Conservation (phyloP, 2,888 invertebrate species). For the Trissolcus japonicus region DNA sequence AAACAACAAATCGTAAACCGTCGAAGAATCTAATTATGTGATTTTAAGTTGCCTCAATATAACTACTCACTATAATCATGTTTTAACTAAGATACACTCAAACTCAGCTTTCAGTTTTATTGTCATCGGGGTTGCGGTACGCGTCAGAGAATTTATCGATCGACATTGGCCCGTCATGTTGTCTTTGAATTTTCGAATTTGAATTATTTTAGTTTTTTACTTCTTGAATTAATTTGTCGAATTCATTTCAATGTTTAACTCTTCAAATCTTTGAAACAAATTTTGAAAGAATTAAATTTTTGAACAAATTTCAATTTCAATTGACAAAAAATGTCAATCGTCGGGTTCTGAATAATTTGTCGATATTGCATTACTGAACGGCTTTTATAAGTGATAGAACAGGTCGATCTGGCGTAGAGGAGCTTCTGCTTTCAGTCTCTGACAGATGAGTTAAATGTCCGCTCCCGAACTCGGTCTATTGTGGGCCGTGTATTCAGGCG, state of each 20-base stretch:
- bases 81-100: conserved; percentile 12
- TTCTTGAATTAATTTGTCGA: too few species aligned
- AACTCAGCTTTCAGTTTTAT: conserved; percentile 18
- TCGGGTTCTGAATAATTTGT: background rate
- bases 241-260: too few species aligned
- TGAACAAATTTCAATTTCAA: too few species aligned
- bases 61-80: conserved; percentile 49
- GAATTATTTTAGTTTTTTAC: too few species aligned
- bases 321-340: too few species aligned
- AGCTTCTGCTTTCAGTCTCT: conserved; percentile 48
- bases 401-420: conserved; percentile 42
- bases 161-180: too few species aligned
- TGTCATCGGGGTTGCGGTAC: conserved; percentile 2
- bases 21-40: conserved; percentile 65
- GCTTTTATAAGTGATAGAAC: conserved; percentile 48
- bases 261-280: too few species aligned
- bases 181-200: too few species aligned
- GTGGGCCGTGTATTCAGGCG: conserved; percentile 32
- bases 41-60: conserved; percentile 61
- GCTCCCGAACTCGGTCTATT: conserved; percentile 32
- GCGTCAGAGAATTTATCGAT: too few species aligned
- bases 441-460: conserved; percentile 53
- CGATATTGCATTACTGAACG: conserved; percentile 25
- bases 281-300: too few species aligned
- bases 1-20: conserved; percentile 55